Evolutionary conservation across 1,140 invertebrate species (phyloP).

Genomic region (Maniola jurtina): DNA sequence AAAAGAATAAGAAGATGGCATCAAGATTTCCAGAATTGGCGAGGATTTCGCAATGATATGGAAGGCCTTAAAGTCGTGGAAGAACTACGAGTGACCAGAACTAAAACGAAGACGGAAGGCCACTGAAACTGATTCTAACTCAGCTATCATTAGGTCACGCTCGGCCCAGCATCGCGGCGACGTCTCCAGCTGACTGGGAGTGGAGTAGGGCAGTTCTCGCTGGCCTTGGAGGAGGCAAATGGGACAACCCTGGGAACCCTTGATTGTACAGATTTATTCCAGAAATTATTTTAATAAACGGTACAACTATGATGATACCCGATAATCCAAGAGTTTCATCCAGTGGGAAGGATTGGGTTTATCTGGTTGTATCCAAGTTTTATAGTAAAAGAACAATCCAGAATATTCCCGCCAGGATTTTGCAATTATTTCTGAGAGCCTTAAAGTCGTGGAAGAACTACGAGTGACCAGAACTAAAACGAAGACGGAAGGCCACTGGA

Average conservation of each 20-base stretch:
- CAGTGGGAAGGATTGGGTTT: too few relatives aligned
- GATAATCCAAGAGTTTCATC: too few relatives aligned
- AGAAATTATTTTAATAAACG: too few relatives aligned
- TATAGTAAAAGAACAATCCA: not conserved
- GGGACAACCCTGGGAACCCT: constrained; percentile 50
- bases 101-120: constrained; percentile 35
- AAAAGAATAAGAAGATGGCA: too few relatives aligned
- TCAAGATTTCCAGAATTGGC: not conserved
- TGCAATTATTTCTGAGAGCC: not conserved
- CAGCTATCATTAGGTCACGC: constrained; percentile 76
- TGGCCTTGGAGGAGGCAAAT: constrained; percentile 54
- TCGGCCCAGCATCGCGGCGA: constrained; percentile 80
- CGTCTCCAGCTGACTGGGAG: constrained; percentile 81
- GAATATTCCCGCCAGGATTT: not conserved
- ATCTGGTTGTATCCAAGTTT: not conserved
- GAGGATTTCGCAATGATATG: not conserved
- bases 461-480: constrained; percentile 13
- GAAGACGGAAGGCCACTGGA: constrained; percentile 42
- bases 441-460: constrained; percentile 14
- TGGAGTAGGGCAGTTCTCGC: constrained; percentile 75
- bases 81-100: constrained; percentile 14
- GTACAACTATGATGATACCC: too few relatives aligned
- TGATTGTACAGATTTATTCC: too few relatives aligned
- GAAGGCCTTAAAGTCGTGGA: constrained; percentile 2
- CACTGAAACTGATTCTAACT: constrained; percentile 44